Percentiles rank a stretch among this genome's conserved stretches.
phyloP scores from a whole-genome alignment of 1,140 invertebrate species.

The Hycleus phaleratus region DNA sequence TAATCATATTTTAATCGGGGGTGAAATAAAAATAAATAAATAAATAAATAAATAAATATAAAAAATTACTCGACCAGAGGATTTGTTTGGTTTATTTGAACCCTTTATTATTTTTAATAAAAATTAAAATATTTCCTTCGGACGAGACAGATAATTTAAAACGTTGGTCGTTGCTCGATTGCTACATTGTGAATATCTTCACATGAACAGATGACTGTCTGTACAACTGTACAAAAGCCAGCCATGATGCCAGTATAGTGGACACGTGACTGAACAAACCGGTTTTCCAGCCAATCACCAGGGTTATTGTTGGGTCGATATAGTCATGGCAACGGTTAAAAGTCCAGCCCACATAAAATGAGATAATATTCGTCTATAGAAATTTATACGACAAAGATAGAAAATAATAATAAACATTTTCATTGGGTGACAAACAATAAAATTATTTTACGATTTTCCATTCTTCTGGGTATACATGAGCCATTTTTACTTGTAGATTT shows the following conservation, averaged over 20 bases:
- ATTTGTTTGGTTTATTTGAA: too few relatives aligned
- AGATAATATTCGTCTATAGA: background rate
- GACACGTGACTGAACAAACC: conserved; percentile 20
- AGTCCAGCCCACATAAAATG: conserved; percentile 19
- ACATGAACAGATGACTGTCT: too few relatives aligned
- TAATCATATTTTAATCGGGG: too few relatives aligned
- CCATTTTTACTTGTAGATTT: conserved; percentile 32
- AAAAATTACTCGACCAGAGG: too few relatives aligned
- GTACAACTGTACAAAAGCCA: background rate
- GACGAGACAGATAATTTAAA: too few relatives aligned
- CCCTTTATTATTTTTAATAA: too few relatives aligned
- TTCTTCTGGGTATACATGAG: conserved; percentile 22
- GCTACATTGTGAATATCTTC: too few relatives aligned
- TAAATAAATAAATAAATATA: too few relatives aligned
- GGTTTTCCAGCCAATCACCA: conserved; percentile 22
- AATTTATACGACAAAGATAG: conserved; percentile 22
- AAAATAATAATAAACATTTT: conserved; percentile 30
- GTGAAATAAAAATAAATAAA: too few relatives aligned
- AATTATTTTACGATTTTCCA: conserved; percentile 39
- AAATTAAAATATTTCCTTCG: too few relatives aligned
- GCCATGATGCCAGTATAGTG: conserved; percentile 33
- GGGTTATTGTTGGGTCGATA: conserved; percentile 27
- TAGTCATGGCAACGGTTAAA: conserved; percentile 38
- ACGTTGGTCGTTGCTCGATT: too few relatives aligned
- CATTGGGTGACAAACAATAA: conserved; percentile 42